A percentile compares a stretch with the other conserved stretches of the same genome.
Conservation (phyloP, 2,797 vertebrate genomes). For the Poecilia gillii region DNA sequence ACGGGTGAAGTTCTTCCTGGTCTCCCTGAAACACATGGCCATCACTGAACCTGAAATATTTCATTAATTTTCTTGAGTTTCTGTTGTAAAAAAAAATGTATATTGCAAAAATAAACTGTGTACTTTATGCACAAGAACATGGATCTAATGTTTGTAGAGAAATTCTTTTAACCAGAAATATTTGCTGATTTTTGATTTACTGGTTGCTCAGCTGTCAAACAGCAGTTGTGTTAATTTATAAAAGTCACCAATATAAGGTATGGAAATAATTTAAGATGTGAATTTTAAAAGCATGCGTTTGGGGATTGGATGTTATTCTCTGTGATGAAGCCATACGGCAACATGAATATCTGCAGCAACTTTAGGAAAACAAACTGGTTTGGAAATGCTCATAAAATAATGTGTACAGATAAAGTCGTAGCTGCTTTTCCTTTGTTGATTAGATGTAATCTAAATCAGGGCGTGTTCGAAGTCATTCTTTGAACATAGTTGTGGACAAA, state of each 20-base stretch:
- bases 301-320: background rate
- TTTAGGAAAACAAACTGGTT: background rate
- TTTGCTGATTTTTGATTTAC: background rate
- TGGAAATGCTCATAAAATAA: background rate
- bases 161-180: background rate
- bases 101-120: conserved; percentile 77
- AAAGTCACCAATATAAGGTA: background rate
- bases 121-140: background rate
- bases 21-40: conserved; percentile 79
- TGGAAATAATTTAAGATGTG: background rate
- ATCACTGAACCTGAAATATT: conserved; percentile 84
- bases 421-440: background rate
- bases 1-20: conserved; percentile 88
- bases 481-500: background rate
- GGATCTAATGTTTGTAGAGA: background rate
- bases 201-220: background rate
- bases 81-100: conserved; percentile 74
- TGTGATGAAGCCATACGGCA: background rate
- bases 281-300: background rate
- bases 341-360: background rate
- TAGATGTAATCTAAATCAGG: background rate
- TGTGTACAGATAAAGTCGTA: background rate
- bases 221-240: background rate
- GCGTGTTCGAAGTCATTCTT: background rate
- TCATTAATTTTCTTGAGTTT: conserved; percentile 38